These are phyloP conservation scores for Notocelia uddmanniana DNA, from an alignment of 2,888 invertebrate species.

Conservation along the genomic window DNA sequence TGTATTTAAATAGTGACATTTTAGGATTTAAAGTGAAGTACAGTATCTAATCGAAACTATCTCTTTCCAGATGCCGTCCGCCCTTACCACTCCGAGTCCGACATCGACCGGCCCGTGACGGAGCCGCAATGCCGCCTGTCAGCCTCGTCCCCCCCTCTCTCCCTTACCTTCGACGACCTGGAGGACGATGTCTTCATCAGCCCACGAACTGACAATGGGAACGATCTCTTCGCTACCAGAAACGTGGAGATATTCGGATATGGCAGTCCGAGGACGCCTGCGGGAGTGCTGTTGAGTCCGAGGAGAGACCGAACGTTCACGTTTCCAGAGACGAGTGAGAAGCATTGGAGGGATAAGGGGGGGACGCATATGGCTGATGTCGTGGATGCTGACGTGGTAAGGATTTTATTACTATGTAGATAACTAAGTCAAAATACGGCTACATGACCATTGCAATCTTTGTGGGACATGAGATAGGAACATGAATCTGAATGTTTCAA, in stretches of 20 bases:
- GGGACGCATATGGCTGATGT: constrained; percentile 79
- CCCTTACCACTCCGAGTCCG: constrained; percentile 76
- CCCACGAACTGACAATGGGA: constrained; percentile 70
- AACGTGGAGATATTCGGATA: constrained; percentile 78
- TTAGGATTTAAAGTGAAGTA: neutral
- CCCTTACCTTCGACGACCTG: constrained; percentile 73
- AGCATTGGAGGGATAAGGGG: constrained; percentile 81
- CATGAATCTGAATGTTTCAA: no score
- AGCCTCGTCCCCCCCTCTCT: constrained; percentile 74
- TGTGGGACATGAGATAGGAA: no score
- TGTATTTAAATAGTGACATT: neutral
- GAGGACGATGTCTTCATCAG: constrained; percentile 82
- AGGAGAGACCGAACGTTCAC: constrained; percentile 75
- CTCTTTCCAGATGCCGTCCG: constrained; percentile 66
- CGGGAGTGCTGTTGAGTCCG: constrained; percentile 76
- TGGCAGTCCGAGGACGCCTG: constrained; percentile 75
- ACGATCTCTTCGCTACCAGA: constrained; percentile 75
- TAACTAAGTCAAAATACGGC: no score
- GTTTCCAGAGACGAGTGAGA: constrained; percentile 77
- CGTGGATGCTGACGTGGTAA: constrained; percentile 71
- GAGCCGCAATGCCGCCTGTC: constrained; percentile 68
- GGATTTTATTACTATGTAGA: neutral
- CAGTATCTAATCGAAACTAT: neutral
- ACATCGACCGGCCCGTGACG: constrained; percentile 63
- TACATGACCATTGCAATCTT: neutral